Conservation (phyloP, 2,113 vertebrate genomes). For the Leucopsar rothschildi region DNA sequence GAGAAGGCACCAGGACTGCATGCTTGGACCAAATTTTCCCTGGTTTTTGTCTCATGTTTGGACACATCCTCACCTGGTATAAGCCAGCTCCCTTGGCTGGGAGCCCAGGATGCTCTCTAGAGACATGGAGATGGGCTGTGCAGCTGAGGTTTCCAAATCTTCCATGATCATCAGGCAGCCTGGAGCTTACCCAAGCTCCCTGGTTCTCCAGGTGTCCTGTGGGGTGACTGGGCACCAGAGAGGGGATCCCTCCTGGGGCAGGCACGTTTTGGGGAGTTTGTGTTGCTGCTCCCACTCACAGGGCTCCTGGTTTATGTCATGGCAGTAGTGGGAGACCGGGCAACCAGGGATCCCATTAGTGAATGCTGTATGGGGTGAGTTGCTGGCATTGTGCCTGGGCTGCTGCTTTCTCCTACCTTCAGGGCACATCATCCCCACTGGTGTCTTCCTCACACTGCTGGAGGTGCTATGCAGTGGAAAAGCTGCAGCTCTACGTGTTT, state of each 20-base stretch:
- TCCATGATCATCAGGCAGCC: background rate
- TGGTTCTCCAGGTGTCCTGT: background rate
- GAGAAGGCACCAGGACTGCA: background rate
- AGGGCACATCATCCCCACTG: rapidly evolving
- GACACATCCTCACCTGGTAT: background rate
- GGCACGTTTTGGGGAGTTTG: background rate
- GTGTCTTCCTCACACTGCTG: background rate
- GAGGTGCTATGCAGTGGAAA: background rate
- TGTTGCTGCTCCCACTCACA: rapidly evolving
- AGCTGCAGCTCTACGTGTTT: background rate
- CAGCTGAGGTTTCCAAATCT: background rate
- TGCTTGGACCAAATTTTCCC: background rate
- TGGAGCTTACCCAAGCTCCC: background rate
- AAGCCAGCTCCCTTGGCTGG: background rate
- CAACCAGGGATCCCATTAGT: background rate
- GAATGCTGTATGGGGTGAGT: background rate
- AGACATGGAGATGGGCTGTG: background rate
- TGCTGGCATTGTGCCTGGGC: background rate
- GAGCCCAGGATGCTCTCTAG: background rate
- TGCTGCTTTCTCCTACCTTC: background rate
- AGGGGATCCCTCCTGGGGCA: background rate
- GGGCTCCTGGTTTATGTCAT: background rate
- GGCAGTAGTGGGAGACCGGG: background rate
- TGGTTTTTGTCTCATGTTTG: background rate
- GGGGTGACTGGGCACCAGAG: background rate